Evolutionary conservation across 2,888 invertebrate species (phyloP).

Genomic region (Alentia gelatinosa): DNA sequence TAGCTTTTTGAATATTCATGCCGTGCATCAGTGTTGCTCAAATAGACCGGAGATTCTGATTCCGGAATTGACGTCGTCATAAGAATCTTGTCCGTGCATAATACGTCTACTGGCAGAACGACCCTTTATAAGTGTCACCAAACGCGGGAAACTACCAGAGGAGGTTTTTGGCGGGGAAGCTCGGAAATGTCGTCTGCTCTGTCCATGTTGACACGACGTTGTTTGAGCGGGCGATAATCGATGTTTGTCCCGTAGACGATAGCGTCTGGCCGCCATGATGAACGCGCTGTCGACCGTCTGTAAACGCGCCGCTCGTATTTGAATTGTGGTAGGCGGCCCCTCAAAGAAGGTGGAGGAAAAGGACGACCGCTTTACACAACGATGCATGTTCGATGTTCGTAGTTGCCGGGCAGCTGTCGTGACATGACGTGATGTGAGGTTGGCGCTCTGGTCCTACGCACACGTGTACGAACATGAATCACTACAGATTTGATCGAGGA

Average conservation of each 20-base stretch:
- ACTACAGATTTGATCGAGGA: neutral
- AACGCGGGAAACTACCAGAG: neutral
- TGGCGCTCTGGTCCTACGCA: neutral
- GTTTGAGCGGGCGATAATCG: constrained; percentile 1
- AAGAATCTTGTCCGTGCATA: too few relatives aligned
- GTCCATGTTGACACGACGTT: neutral
- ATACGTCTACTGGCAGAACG: too few relatives aligned
- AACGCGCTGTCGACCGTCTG: neutral
- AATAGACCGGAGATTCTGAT: too few relatives aligned
- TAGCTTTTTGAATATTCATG: too few relatives aligned
- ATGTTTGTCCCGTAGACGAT: neutral
- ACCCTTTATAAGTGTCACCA: neutral
- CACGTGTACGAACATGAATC: neutral
- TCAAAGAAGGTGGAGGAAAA: neutral
- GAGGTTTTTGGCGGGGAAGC: neutral
- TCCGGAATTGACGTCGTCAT: too few relatives aligned
- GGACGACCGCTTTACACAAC: neutral
- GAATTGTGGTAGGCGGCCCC: neutral
- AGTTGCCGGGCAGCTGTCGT: neutral
- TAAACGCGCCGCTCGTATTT: neutral
- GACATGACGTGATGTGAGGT: neutral
- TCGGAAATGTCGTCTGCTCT: neutral
- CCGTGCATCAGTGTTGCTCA: too few relatives aligned
- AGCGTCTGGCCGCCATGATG: neutral
- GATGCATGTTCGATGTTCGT: too few relatives aligned